phyloP scores from a whole-genome alignment of 2,113 vertebrate species.

The Charadrius vociferus region DNA sequence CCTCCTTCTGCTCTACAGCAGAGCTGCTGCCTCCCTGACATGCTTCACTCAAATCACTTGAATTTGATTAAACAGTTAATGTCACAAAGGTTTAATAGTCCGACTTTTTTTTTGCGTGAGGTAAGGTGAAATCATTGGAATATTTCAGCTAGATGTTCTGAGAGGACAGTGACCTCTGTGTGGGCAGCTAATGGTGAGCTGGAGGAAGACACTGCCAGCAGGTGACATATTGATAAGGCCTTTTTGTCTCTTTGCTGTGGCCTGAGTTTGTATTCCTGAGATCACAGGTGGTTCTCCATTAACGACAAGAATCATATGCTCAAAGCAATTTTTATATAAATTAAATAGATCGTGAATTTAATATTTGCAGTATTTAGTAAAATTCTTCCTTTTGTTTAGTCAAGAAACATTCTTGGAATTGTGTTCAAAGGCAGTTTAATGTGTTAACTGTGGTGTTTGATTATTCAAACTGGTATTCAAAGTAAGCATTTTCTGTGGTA shows the following conservation, averaged over 20 bases:
- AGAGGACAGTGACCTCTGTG: neutral
- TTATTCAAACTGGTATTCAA: neutral
- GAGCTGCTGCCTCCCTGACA: neutral
- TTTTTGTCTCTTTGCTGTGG: neutral
- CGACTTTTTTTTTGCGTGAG: neutral
- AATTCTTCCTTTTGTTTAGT: neutral
- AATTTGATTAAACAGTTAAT: neutral
- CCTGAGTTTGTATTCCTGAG: neutral
- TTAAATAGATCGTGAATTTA: neutral
- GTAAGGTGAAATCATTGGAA: neutral
- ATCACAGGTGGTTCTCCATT: neutral
- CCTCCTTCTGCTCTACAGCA: neutral
- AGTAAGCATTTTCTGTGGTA: neutral
- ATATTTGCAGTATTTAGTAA: neutral
- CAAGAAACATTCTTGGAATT: neutral
- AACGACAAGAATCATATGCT: neutral
- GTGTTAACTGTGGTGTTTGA: neutral
- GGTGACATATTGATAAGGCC: neutral
- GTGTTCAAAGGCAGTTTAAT: neutral
- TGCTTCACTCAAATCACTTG: neutral
- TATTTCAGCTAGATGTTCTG: neutral
- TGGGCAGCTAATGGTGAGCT: neutral
- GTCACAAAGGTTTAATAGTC: neutral
- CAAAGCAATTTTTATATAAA: neutral
- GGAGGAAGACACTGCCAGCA: neutral